Evolutionary conservation across 2,888 invertebrate species (phyloP).

Genomic region (Oxytorus armatus): DNA sequence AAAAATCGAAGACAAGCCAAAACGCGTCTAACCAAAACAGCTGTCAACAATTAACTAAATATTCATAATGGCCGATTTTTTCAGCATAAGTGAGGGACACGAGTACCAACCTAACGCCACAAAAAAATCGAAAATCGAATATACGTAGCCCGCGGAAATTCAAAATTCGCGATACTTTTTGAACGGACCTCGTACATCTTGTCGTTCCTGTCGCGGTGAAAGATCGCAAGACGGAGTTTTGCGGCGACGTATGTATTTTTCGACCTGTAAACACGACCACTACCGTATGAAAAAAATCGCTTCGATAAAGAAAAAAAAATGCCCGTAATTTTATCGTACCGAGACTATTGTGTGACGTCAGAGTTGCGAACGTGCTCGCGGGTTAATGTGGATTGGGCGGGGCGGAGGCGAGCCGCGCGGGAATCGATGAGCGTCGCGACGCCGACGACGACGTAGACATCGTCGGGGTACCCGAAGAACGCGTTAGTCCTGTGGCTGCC

Average conservation of each 20-base stretch:
- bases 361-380: conserved; percentile 42
- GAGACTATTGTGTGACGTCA: conserved; percentile 52
- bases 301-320: background rate
- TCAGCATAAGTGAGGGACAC: too few relatives aligned
- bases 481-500: background rate
- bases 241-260: background rate
- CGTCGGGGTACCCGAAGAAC: conserved; percentile 65
- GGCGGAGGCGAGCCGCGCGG: conserved; percentile 53
- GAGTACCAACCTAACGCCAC: too few relatives aligned
- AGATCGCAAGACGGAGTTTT: too few relatives aligned
- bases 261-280: background rate
- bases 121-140: too few relatives aligned
- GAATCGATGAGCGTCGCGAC: conserved; percentile 77
- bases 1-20: too few relatives aligned
- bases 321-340: background rate
- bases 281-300: background rate
- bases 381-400: conserved; percentile 36
- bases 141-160: too few relatives aligned
- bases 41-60: too few relatives aligned
- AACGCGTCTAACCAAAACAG: too few relatives aligned
- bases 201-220: too few relatives aligned
- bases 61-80: too few relatives aligned
- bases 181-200: too few relatives aligned
- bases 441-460: conserved; percentile 73
- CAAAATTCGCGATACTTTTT: too few relatives aligned